Base-by-base conservation (phyloP, 2,888 invertebrate genomes). In the Molanna angustata region DNA sequence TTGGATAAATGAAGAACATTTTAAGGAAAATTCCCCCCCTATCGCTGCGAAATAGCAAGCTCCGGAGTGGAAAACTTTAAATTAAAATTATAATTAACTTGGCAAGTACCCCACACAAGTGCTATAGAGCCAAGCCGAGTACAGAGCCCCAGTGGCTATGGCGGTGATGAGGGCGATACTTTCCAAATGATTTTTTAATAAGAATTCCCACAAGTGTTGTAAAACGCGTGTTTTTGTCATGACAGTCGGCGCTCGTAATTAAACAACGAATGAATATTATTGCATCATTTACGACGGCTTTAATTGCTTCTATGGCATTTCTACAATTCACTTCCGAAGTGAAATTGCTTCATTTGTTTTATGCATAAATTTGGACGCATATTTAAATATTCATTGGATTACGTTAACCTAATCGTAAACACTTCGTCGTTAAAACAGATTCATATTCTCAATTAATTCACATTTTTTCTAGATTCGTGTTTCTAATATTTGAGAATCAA, bases 21-120 rank as follows among this genome's bases (percentile, higher is more conserved):
- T 49, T 32, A 45, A 49, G 46, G 54, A 46, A 42, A 43, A 43
- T 54, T 44, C 41, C 43, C 35, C 45, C 39, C 54, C 51, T 51
- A 32, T 51, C 51, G 51, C 33, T 37, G 47, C 43, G 35, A 45
- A 22, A 41, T 13, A 49, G 50, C 54, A 35, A 49, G 54, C 54
- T 33, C 17, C 47, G 31, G 51, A 51, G 53, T 50, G 50, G 57
- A 54, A 57, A 57, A 57, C 57, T 57, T 57, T 57, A 57, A 57
- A 57, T 57, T 57, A 57, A 57, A 57, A 57, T 57, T 51, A 54
- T 57, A 57, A 57, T 57, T 57, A 57, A 57, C 57, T 56, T 56
- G 21, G 45, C 54, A 46, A 54, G 54, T 50, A 47, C 50, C 47
- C 46, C 35, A 16, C 40, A 44, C 49, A 48, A 37, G 53, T 47